Percentiles rank a stretch among this genome's conserved stretches.
phyloP scores from a whole-genome alignment of 2,113 vertebrate genomes.

The Cebus imitator region DNA sequence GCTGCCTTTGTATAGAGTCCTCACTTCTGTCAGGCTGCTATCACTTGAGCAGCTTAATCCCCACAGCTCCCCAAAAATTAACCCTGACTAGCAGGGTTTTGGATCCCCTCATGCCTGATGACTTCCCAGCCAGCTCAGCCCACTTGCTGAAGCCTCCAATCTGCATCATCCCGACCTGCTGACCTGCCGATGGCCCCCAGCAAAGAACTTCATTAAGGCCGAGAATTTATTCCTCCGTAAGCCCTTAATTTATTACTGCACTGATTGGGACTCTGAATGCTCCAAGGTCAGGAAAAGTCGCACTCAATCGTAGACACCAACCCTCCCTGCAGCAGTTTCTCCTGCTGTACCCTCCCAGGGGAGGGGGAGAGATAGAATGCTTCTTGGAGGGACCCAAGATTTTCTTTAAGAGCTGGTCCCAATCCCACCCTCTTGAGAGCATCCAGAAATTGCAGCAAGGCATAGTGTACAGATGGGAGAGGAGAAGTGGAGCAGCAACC shows the following conservation, averaged over 20 bases:
- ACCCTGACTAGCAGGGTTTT: background rate
- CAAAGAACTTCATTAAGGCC: constrained; percentile 78
- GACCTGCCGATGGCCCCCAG: constrained; percentile 72
- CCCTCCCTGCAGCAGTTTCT: constrained; percentile 59
- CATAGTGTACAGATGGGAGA: background rate
- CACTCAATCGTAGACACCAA: constrained; percentile 44
- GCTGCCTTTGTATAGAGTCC: background rate
- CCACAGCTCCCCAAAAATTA: background rate
- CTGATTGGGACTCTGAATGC: constrained; percentile 72
- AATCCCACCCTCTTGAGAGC: background rate
- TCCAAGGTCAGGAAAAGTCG: constrained; percentile 74
- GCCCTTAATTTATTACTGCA: constrained; percentile 77
- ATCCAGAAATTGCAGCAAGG: background rate
- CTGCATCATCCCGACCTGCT: constrained; percentile 50
- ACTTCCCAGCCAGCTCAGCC: constrained; percentile 10
- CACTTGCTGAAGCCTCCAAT: constrained; percentile 21
- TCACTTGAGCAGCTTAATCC: background rate
- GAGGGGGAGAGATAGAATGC: background rate
- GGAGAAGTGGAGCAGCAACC: background rate
- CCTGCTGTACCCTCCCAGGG: background rate
- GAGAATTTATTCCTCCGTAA: constrained; percentile 77
- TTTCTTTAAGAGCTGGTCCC: background rate
- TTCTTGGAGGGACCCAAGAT: constrained; percentile 22
- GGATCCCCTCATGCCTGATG: background rate
- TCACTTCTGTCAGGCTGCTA: background rate